Conservation (phyloP, 2,888 invertebrate genomes). For the Rotaria magnacalcarata region DNA sequence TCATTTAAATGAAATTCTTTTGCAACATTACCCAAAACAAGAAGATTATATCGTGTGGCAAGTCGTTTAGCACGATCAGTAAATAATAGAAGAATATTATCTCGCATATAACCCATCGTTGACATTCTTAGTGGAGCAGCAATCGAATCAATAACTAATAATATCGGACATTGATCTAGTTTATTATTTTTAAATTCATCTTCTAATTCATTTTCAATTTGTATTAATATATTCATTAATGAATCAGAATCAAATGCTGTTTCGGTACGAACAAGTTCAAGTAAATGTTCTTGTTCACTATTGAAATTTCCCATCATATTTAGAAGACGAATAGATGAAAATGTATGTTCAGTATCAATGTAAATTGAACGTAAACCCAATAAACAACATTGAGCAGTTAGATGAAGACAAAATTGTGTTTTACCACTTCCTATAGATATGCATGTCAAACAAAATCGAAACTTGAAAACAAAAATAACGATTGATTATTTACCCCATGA, state of each 20-base stretch:
- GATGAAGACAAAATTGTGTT: conserved; percentile 23
- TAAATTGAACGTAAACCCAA: not conserved
- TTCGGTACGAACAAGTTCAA: not conserved
- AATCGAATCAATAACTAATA: conserved; percentile 34
- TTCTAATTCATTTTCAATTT: conserved; percentile 2
- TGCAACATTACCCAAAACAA: not conserved
- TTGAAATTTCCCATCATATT: not conserved
- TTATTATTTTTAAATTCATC: not conserved
- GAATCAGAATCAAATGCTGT: not conserved
- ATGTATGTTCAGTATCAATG: conserved; percentile 33
- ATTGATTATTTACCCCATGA: not conserved
- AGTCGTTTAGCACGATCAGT: conserved; percentile 20
- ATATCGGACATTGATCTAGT: not conserved
- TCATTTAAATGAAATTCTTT: no score
- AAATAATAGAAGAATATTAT: not conserved
- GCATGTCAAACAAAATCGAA: no score
- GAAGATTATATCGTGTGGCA: conserved; percentile 7
- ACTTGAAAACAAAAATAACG: no score
- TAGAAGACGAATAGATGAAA: conserved; percentile 4
- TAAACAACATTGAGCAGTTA: conserved; percentile 4
- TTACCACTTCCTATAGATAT: not conserved
- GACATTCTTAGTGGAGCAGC: conserved; percentile 25
- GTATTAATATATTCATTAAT: not conserved
- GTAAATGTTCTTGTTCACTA: conserved; percentile 8
- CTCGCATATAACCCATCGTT: not conserved